Evolutionary conservation across 2,888 invertebrate genomes (phyloP).

Genomic region (Pandemis cinnamomeana): DNA sequence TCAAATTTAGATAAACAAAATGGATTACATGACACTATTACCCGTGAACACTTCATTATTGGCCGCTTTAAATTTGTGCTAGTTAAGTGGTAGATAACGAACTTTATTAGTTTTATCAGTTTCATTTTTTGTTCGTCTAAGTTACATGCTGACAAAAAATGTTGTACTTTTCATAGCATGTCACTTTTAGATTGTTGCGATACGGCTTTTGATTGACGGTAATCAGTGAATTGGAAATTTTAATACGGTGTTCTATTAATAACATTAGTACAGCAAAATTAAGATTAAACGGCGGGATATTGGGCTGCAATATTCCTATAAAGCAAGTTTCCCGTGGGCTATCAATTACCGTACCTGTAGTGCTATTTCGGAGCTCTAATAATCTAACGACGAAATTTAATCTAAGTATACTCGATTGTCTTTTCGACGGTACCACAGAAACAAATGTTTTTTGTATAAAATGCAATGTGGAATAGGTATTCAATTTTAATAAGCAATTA

Average conservation of each 20-base stretch:
- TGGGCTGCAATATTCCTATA: neutral
- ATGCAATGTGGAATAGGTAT: too few relatives aligned
- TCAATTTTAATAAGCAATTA: too few relatives aligned
- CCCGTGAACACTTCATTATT: conserved; percentile 34
- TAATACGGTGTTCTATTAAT: neutral
- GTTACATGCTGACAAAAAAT: conserved; percentile 21
- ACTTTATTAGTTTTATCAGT: conserved; percentile 18
- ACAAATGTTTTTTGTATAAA: neutral
- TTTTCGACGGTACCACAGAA: neutral
- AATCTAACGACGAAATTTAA: neutral
- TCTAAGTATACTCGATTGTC: neutral
- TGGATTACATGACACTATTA: conserved; percentile 56
- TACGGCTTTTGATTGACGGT: conserved; percentile 20
- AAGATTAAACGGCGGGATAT: neutral
- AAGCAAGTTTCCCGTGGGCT: conserved; percentile 1
- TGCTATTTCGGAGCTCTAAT: neutral
- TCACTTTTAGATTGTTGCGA: conserved; percentile 26
- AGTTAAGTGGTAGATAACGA: conserved; percentile 24
- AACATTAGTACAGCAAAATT: neutral
- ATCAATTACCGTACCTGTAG: neutral
- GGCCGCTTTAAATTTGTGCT: conserved; percentile 21
- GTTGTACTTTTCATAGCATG: conserved; percentile 27
- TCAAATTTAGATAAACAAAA: conserved; percentile 67
- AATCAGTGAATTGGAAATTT: conserved; percentile 10
- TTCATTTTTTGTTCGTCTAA: conserved; percentile 23